phyloP scores from a whole-genome alignment of 2,797 vertebrate genomes.

The Xiphorhynchus erythropygius region DNA sequence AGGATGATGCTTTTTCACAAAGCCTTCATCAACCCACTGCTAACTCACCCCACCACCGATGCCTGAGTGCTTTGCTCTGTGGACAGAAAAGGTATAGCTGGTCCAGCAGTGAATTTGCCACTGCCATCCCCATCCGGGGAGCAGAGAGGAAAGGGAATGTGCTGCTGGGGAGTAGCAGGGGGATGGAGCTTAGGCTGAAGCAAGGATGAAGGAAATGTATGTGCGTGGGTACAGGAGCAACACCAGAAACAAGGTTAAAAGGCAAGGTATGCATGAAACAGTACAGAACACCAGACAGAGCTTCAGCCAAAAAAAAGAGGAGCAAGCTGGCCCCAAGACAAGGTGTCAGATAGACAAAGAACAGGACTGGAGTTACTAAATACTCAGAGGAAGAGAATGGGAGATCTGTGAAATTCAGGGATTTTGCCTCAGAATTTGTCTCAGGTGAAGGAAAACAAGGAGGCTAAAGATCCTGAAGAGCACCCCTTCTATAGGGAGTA shows the following conservation, averaged over 20 bases:
- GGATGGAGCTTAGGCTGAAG: background rate
- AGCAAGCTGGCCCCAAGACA: background rate
- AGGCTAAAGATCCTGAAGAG: background rate
- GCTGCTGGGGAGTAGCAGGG: background rate
- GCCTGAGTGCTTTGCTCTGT: accelerated
- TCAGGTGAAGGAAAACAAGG: background rate
- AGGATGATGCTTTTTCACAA: background rate
- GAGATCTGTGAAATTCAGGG: background rate
- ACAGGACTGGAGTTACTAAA: background rate
- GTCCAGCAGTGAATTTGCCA: background rate
- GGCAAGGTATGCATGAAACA: background rate
- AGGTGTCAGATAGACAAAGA: background rate
- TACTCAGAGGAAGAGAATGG: background rate
- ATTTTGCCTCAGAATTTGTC: background rate
- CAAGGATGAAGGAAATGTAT: background rate
- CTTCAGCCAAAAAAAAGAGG: background rate
- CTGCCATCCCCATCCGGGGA: background rate
- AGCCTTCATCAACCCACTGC: background rate
- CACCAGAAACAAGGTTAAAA: background rate
- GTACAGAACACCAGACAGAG: background rate
- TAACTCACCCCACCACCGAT: background rate
- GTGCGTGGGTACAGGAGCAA: background rate
- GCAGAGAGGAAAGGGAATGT: background rate
- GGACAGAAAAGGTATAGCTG: background rate
- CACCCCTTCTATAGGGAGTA: background rate